phyloP scores from a whole-genome alignment of 2,888 invertebrate species.

The Danaus chrysippus region DNA sequence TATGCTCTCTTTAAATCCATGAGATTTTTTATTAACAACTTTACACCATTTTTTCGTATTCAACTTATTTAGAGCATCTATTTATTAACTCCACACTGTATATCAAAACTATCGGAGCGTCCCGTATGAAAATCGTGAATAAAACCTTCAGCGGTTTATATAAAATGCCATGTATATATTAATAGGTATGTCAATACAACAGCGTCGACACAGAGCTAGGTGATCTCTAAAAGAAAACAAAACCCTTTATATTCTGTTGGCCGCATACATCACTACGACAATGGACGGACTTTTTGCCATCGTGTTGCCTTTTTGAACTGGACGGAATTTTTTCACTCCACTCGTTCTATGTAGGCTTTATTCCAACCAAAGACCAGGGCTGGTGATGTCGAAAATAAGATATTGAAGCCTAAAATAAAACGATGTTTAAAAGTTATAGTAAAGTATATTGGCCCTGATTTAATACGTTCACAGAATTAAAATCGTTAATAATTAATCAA shows the following conservation, averaged over 20 bases:
- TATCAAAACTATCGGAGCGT: too few relatives aligned
- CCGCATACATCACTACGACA: conserved; percentile 53
- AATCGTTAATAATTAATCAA: not conserved
- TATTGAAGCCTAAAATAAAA: conserved; percentile 1
- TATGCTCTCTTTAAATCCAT: not conserved
- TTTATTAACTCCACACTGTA: too few relatives aligned
- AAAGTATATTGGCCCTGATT: not conserved
- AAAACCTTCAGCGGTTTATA: not conserved
- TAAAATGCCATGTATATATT: too few relatives aligned
- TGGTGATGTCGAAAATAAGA: conserved; percentile 31
- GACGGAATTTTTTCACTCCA: conserved; percentile 68
- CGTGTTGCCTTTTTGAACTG: conserved; percentile 73
- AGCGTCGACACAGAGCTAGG: conserved; percentile 41
- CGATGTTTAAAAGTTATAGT: not conserved
- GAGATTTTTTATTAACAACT: not conserved
- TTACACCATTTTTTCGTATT: too few relatives aligned
- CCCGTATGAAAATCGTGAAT: not conserved
- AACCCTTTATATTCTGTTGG: conserved; percentile 36
- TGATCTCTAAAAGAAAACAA: conserved; percentile 34
- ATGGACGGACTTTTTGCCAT: conserved; percentile 60
- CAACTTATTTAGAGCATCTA: too few relatives aligned
- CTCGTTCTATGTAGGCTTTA: conserved; percentile 57
- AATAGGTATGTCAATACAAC: conserved; percentile 7
- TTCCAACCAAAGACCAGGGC: conserved; percentile 59
- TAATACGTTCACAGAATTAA: too few relatives aligned